Conservation (phyloP, 2,797 vertebrate species). For the Alcedo quadribrachys region DNA sequence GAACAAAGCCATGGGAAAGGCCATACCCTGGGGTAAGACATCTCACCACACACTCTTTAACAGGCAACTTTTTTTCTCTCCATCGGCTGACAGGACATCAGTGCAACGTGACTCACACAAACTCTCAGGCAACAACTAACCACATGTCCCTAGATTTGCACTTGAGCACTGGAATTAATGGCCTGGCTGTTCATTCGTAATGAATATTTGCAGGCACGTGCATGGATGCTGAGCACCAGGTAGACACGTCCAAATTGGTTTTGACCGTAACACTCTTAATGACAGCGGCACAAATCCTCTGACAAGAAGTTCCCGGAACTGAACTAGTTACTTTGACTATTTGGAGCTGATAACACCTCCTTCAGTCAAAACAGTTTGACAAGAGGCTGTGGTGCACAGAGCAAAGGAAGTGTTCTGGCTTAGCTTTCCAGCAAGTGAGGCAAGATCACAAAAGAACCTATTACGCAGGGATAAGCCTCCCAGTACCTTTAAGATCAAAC, state of each 20-base stretch:
- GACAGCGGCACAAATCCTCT: neutral
- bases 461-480: neutral
- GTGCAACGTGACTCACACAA: neutral
- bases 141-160: neutral
- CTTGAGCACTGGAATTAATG: neutral
- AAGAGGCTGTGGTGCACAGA: neutral
- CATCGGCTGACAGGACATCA: neutral
- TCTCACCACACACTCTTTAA: neutral
- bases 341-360: neutral
- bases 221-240: neutral
- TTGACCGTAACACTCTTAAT: neutral
- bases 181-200: neutral
- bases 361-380: neutral
- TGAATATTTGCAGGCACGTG: neutral
- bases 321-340: neutral
- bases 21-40: neutral
- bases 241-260: fast-evolving
- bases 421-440: neutral
- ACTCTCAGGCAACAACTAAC: neutral
- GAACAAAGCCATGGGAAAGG: neutral
- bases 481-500: neutral
- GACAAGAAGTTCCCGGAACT: neutral
- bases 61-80: neutral
- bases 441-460: neutral
- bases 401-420: neutral